Evolutionary conservation across 2,888 invertebrate species (phyloP).

Genomic region (Tribolium freemani): DNA sequence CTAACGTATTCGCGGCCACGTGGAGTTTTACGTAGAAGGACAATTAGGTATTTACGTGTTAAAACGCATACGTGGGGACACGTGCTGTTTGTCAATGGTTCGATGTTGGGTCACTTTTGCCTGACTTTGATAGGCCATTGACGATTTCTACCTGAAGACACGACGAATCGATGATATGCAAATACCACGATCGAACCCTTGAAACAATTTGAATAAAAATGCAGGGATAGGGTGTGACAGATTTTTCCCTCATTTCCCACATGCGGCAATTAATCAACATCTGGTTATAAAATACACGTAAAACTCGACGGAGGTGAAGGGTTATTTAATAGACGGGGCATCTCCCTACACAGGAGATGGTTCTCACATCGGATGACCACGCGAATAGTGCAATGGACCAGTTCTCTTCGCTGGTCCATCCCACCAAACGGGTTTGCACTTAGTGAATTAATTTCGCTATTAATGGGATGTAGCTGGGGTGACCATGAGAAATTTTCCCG

Average conservation of each 20-base stretch:
- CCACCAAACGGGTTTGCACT: slow-evolving; percentile 42
- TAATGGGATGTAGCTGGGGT: slow-evolving; percentile 42
- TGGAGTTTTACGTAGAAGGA: slow-evolving; percentile 25
- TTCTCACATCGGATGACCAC: slow-evolving; percentile 42
- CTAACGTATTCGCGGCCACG: slow-evolving; percentile 30
- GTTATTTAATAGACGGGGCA: slow-evolving; percentile 26
- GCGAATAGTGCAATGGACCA: slow-evolving; percentile 36
- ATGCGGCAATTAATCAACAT: slow-evolving; percentile 44
- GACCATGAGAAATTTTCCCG: slow-evolving; percentile 45
- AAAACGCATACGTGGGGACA: slow-evolving; percentile 2
- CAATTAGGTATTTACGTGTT: slow-evolving; percentile 21
- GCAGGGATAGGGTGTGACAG: slow-evolving; percentile 26
- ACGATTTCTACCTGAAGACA: slow-evolving; percentile 13
- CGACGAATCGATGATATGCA: slow-evolving; percentile 29
- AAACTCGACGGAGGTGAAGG: slow-evolving; percentile 23
- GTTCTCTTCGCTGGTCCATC: slow-evolving; percentile 35
- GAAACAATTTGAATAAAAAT: slow-evolving; percentile 32
- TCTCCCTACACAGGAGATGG: slow-evolving; percentile 26
- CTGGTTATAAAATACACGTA: slow-evolving; percentile 37
- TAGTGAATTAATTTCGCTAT: slow-evolving; percentile 44
- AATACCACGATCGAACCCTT: slow-evolving; percentile 31
- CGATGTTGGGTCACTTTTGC: slow-evolving; percentile 1
- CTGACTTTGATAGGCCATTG: slow-evolving; percentile 8
- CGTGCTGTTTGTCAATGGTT: slow-evolving; percentile 27
- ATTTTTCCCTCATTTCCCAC: slow-evolving; percentile 43